Evolutionary conservation across 2,888 invertebrate species (phyloP).

Genomic region (Nomada ferruginata): DNA sequence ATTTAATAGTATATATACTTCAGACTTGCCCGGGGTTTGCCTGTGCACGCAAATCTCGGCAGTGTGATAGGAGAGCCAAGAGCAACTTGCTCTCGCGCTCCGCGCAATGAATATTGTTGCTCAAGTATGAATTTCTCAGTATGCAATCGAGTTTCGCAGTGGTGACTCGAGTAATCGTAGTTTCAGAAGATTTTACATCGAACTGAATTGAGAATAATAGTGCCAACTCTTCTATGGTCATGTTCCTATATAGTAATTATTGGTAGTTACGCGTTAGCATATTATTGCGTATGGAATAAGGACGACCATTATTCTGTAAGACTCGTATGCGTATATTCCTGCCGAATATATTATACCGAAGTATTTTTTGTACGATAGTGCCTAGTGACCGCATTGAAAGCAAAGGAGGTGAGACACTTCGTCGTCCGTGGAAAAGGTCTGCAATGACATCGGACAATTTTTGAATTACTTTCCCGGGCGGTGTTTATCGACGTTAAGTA

Average conservation of each 20-base stretch:
- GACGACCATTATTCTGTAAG: not conserved
- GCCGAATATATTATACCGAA: not conserved
- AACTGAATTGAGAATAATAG: constrained; percentile 25
- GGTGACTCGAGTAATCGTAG: constrained; percentile 8
- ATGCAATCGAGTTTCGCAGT: not conserved
- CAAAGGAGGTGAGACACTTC: not conserved
- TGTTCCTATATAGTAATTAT: constrained; percentile 53
- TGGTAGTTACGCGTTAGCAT: constrained; percentile 30
- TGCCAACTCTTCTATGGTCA: constrained; percentile 2
- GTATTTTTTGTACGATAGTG: not conserved
- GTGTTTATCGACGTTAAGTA: not conserved
- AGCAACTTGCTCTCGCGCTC: not conserved
- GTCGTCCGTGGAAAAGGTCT: not conserved
- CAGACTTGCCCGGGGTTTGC: not conserved
- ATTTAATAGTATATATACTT: not conserved
- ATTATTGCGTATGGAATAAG: constrained; percentile 4
- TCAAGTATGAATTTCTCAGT: not conserved
- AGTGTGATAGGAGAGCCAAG: not conserved
- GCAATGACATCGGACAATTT: no score
- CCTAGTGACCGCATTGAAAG: not conserved
- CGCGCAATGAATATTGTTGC: not conserved
- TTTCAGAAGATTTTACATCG: not conserved
- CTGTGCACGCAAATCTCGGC: not conserved
- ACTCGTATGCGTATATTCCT: not conserved
- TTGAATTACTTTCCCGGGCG: no score